Evolutionary conservation across 1,140 invertebrate species (phyloP).

Genomic region (Epicauta chinensis): DNA sequence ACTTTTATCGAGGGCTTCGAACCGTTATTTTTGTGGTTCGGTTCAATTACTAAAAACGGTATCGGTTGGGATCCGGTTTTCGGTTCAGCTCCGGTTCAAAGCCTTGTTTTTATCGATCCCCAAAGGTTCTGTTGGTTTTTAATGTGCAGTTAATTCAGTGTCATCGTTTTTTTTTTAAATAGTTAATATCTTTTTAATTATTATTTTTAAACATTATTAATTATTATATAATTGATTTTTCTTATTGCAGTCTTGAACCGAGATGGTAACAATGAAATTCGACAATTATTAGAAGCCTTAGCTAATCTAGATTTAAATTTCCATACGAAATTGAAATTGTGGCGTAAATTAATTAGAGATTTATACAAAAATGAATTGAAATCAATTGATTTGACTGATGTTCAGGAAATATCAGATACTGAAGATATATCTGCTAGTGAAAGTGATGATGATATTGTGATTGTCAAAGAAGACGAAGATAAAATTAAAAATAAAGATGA

Average conservation of each 20-base stretch:
- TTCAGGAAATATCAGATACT: not conserved
- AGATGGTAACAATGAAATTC: not conserved
- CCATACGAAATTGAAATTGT: conserved; percentile 7
- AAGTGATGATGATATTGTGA: conserved; percentile 6
- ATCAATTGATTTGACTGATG: too few species aligned
- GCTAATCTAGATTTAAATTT: not conserved
- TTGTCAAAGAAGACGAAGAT: conserved; percentile 6
- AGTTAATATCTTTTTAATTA: too few species aligned
- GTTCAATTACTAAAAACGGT: too few species aligned
- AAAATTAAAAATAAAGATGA: not conserved
- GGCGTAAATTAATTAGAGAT: conserved; percentile 2
- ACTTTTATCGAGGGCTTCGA: too few species aligned
- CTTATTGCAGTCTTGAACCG: not conserved
- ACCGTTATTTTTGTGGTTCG: too few species aligned
- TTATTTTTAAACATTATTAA: too few species aligned
- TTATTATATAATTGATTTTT: not conserved
- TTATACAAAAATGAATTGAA: not conserved
- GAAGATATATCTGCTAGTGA: conserved; percentile 4
- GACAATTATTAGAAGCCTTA: not conserved
- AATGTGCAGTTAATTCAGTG: too few species aligned
- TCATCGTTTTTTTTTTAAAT: too few species aligned
- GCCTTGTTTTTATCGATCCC: too few species aligned
- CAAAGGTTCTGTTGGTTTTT: too few species aligned
- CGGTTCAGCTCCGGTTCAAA: too few species aligned
- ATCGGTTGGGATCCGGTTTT: too few species aligned